Base-by-base conservation (phyloP, 1,140 invertebrate species). In the Temnothorax curvispinosus region DNA sequence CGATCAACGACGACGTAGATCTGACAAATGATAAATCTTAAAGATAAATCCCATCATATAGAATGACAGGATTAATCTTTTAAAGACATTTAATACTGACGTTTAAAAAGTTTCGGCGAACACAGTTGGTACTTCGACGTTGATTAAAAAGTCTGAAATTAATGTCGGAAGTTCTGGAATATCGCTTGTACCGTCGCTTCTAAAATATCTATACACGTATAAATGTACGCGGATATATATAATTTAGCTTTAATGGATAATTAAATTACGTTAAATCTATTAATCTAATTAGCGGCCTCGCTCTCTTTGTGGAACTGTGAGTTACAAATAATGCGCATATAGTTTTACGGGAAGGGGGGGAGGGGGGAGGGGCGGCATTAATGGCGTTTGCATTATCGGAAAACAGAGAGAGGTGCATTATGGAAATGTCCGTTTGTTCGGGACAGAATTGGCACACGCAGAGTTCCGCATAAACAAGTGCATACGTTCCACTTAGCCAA, bases 371-470 rank as follows among this genome's bases (percentile, higher is more conserved):
- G 72, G 7, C 41, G 8, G 54, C 56, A 75, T 74, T 84, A 84
- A 84, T 60, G 9, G 27, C n/a, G 52, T 35, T 54, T 18, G 41
- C 69, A 74, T 84, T 84, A 84, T 84, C 13, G 69, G 69, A 60
- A 84, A 84, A 84, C 27, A n/a, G 67, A 82, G 67, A 60, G 65
- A 71, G 41, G 41, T 9, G 80, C n/a, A 74, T 84, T 75, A 84
- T 84, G 80, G 69, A 75, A 84, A 84, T 60, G 80, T 60, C 27
- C 56, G n/a, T 84, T 84, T 84, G 69, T 75, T 84, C 69, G 41
- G 41, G 52, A 84, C 69, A 50, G 69, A 84, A 84, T 84, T 84
- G 80, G 54, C 80, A 84, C 71, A 50, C 41, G 27, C 41, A 60
- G 27, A 81, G 13, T 35, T 62, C 13, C 41, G 80, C 69, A 84